Evolutionary conservation across 2,113 vertebrate species (phyloP), one percentile per base, ranked within the genome.

Genomic region (Grus americana): DNA sequence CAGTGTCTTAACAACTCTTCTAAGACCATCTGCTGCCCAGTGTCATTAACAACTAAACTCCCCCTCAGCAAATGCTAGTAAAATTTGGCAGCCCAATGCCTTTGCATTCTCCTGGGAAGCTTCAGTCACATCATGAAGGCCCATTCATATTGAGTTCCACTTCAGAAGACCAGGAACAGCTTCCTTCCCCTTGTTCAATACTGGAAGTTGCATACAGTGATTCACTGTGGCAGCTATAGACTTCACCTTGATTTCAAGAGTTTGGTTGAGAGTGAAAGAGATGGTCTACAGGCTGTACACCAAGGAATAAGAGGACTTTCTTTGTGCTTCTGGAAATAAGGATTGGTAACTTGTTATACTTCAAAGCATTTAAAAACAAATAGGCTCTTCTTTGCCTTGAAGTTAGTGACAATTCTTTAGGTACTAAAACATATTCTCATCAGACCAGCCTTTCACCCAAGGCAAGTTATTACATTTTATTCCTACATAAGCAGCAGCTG

Each of bases 11-110:
- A 96, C 94, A 97, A 79, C 85, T 96, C 93, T 86, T 79, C 58
- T 65, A 76, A 75, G 96, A 94, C 94, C 96, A 97, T 97, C 96
- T 97, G 95, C 94, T 96, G 95, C 95, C 96, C 96, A 97, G 93
- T 97, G 96, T 67, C 93, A 96, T 95, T 96, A 97, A 93, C 90
- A 92, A 95, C 71, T 57, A 68, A 92, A 95, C 95, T 76, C 96
- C 96, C 73, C 93, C 94, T 94, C 94, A 97, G 95, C 93, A 96
- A 94, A 93, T 34, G 71, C 74, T 79, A 88, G 92, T 82, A 79
- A 72, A 96, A 95, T 81, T 90, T 93, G 85, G 90, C 95, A 95
- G 85, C 58, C 92, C 92, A 57, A 38, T 19, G 78, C 78, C 84
- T 96, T 49, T 79, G 66, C 14, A 1, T 68, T 88, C 87, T 81